These are phyloP conservation scores for Falco novaeseelandiae DNA, from an alignment of 2,797 vertebrate genomes.

Conservation along the genomic window DNA sequence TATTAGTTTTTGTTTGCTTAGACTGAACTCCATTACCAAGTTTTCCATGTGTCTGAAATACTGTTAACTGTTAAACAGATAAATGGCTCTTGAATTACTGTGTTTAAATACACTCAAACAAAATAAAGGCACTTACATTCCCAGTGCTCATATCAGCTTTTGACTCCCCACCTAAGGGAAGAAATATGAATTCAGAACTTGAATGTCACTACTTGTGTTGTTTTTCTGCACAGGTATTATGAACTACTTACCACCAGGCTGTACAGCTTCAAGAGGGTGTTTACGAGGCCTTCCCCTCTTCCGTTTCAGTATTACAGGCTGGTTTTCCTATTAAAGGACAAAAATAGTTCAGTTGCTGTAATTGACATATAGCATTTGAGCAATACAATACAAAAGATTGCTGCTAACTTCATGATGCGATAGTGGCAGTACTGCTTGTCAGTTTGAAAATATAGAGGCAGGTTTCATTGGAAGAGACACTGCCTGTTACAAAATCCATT, in stretches of 20 bases:
- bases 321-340: constrained; percentile 65
- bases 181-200: constrained; percentile 69
- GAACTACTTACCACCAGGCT: constrained; percentile 71
- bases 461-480: neutral
- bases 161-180: constrained; percentile 76
- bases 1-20: neutral
- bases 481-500: neutral
- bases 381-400: neutral
- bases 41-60: neutral
- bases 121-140: constrained; percentile 76
- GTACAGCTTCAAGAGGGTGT: constrained; percentile 70
- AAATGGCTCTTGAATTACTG: constrained; percentile 8
- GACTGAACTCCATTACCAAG: neutral
- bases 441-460: neutral
- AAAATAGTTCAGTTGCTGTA: neutral
- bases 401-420: neutral
- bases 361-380: neutral
- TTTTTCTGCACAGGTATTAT: neutral
- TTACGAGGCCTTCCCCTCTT: constrained; percentile 80
- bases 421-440: neutral
- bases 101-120: constrained; percentile 55
- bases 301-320: constrained; percentile 75
- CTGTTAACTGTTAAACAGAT: neutral
- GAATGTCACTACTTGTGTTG: neutral
- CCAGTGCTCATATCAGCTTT: constrained; percentile 68